These are phyloP conservation scores for Nomada goodeniana DNA, from an alignment of 2,888 invertebrate genomes.

Conservation along the genomic window DNA sequence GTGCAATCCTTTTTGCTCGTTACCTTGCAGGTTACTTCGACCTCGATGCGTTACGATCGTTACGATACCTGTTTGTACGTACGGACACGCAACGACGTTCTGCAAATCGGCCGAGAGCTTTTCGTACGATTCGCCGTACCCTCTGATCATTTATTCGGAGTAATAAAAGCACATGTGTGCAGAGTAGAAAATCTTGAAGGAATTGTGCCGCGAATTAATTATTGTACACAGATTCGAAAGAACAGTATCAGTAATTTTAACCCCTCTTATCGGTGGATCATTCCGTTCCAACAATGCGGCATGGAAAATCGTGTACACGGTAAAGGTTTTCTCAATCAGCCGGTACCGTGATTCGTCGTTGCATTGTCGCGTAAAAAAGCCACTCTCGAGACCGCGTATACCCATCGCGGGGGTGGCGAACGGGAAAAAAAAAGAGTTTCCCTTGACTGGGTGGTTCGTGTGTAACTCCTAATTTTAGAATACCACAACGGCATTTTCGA, in stretches of 20 bases:
- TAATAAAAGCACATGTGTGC: neutral
- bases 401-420: slow-evolving; percentile 22
- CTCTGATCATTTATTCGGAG: neutral
- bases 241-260: slow-evolving; percentile 1
- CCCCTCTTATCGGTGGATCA: neutral
- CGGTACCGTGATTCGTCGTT: slow-evolving; percentile 37
- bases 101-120: slow-evolving; percentile 49
- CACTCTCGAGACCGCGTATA: slow-evolving; percentile 36
- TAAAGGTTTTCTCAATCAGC: slow-evolving; percentile 31
- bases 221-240: neutral
- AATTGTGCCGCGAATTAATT: no score
- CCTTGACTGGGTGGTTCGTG: slow-evolving; percentile 41
- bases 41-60: slow-evolving; percentile 74
- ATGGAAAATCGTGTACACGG: neutral
- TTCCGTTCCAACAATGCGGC: slow-evolving; percentile 11
- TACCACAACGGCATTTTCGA: slow-evolving; percentile 68
- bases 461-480: slow-evolving; percentile 71
- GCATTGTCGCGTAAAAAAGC: slow-evolving; percentile 46
- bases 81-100: slow-evolving; percentile 43
- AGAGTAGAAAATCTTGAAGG: neutral
- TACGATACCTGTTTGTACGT: slow-evolving; percentile 71
- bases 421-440: slow-evolving; percentile 16
- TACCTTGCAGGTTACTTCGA: slow-evolving; percentile 76
- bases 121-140: neutral
- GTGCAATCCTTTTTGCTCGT: slow-evolving; percentile 79